phyloP scores from a whole-genome alignment of 64 coral and sea anemone genomes.

The Actinia equina region DNA sequence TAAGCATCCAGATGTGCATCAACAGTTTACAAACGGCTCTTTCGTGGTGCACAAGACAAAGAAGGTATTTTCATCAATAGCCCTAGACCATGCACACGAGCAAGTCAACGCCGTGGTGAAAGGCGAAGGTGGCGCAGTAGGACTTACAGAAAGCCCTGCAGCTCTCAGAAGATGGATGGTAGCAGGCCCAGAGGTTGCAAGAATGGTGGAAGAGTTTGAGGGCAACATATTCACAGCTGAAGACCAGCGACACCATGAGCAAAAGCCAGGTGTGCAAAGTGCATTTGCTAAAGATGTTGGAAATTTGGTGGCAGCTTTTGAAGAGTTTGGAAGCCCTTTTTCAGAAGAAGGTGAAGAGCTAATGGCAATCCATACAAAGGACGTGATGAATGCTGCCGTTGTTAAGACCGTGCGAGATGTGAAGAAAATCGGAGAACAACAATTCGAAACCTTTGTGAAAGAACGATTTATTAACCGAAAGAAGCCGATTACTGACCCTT shows the following conservation, averaged over 20 bases:
- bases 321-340: slow-evolving; percentile 32
- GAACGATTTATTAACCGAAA: slow-evolving; percentile 1
- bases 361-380: slow-evolving; percentile 21
- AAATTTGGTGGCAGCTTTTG: slow-evolving; percentile 5
- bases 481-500: background rate
- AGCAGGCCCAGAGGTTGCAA: background rate
- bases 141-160: slow-evolving; percentile 33
- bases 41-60: slow-evolving; percentile 36
- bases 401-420: background rate
- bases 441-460: background rate
- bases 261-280: background rate
- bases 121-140: slow-evolving; percentile 25
- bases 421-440: slow-evolving; percentile 6
- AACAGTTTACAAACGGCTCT: background rate
- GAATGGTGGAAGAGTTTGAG: slow-evolving; percentile 30
- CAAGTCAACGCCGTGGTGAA: slow-evolving; percentile 28
- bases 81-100: slow-evolving; percentile 26
- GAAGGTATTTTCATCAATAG: background rate
- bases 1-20: background rate
- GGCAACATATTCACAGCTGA: background rate
- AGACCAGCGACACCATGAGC: background rate
- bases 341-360: background rate
- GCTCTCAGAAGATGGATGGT: slow-evolving; percentile 27
- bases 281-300: slow-evolving; percentile 19
- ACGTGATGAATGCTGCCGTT: slow-evolving; percentile 28